Percentiles rank a stretch among this genome's conserved stretches.
phyloP scores from a whole-genome alignment of 2,113 vertebrate genomes.

The Mola mola region DNA sequence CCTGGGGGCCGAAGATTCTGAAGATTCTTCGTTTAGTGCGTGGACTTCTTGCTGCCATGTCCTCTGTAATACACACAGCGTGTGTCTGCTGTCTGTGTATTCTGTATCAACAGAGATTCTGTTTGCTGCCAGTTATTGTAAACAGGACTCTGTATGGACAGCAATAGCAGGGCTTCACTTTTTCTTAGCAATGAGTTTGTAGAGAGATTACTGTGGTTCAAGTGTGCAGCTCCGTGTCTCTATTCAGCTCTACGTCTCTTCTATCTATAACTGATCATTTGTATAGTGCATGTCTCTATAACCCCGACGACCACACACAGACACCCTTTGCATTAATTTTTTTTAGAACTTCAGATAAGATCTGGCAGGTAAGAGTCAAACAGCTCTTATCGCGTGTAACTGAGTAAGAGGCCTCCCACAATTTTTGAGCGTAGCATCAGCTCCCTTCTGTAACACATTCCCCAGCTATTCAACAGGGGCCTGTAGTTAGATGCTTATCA shows the following conservation, averaged over 20 bases:
- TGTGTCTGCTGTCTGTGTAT: constrained; percentile 60
- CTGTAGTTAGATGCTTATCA: constrained; percentile 23
- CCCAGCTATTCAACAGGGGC: constrained; percentile 27
- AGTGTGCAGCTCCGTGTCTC: constrained; percentile 1
- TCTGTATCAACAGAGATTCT: constrained; percentile 54
- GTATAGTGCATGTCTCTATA: background rate
- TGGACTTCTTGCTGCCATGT: constrained; percentile 61
- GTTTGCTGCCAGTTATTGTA: constrained; percentile 50
- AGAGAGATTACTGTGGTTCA: constrained; percentile 37
- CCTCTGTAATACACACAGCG: constrained; percentile 55
- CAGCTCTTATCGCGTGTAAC: constrained; percentile 47
- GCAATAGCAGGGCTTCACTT: constrained; percentile 34
- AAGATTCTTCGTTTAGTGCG: constrained; percentile 38
- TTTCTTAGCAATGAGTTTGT: constrained; percentile 48
- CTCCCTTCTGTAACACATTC: constrained; percentile 26
- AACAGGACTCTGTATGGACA: constrained; percentile 34
- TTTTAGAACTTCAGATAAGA: constrained; percentile 32
- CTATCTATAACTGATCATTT: constrained; percentile 30
- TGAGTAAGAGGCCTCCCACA: constrained; percentile 21
- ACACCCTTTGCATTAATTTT: constrained; percentile 4
- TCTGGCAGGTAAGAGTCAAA: constrained; percentile 8
- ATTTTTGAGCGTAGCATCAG: constrained; percentile 30
- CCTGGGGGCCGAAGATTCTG: constrained; percentile 10
- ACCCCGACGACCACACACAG: background rate
- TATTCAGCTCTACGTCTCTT: constrained; percentile 14